phyloP scores from a whole-genome alignment of 2,888 invertebrate species.

The Argyra leucocephala region DNA sequence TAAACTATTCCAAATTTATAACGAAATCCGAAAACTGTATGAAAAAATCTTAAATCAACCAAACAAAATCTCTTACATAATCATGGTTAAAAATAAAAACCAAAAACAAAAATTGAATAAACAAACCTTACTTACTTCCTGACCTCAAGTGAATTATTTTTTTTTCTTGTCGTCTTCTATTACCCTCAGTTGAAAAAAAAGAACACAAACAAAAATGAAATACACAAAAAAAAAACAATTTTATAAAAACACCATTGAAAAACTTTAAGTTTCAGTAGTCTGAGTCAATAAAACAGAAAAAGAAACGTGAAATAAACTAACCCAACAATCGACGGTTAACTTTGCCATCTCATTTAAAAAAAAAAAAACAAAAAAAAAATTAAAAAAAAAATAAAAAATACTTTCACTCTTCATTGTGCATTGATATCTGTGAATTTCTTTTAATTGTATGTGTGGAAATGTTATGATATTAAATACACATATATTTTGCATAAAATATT shows the following conservation, averaged over 20 bases:
- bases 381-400: not conserved
- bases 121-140: slow-evolving; percentile 1
- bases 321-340: not conserved
- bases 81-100: not conserved
- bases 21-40: too few species aligned
- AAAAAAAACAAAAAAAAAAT: not conserved
- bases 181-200: too few species aligned
- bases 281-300: too few species aligned
- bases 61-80: not conserved
- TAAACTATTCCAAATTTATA: too few species aligned
- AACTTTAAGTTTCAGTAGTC: too few species aligned
- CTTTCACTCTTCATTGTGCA: slow-evolving; percentile 1
- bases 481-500: too few species aligned
- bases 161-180: not conserved
- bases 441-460: not conserved
- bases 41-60: too few species aligned
- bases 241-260: too few species aligned
- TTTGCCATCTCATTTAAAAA: not conserved
- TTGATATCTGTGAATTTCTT: not conserved
- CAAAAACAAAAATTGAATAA: not conserved
- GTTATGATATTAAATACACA: too few species aligned
- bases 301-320: not conserved
- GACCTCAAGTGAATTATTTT: slow-evolving; percentile 1
- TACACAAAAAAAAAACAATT: too few species aligned
- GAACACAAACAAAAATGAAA: not conserved